These are phyloP conservation scores for Microtus pennsylvanicus DNA, from an alignment of 2,113 vertebrate species.

Conservation along the genomic window DNA sequence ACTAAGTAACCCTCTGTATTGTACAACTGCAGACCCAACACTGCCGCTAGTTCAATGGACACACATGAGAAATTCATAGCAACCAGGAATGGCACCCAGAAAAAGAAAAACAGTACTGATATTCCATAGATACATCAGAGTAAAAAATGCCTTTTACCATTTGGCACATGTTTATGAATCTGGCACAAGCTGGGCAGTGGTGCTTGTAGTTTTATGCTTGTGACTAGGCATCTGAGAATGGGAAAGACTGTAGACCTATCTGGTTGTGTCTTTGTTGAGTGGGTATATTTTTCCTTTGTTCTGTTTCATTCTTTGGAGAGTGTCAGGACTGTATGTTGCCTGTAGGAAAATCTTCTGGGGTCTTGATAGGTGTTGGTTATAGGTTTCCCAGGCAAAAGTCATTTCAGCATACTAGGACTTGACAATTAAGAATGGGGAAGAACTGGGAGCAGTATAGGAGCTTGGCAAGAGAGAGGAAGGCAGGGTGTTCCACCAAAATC, in stretches of 20 bases:
- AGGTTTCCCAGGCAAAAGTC: neutral
- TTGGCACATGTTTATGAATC: neutral
- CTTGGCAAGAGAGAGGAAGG: neutral
- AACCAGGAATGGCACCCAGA: neutral
- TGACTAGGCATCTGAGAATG: neutral
- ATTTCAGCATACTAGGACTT: neutral
- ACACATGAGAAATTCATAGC: conserved; percentile 53
- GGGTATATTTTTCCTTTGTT: neutral
- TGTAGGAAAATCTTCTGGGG: neutral
- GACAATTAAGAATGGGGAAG: neutral
- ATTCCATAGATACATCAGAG: neutral
- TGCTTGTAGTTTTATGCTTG: neutral
- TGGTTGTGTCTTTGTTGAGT: neutral
- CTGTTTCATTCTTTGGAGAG: neutral
- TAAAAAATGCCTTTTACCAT: conserved; percentile 45
- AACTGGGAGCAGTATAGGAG: neutral
- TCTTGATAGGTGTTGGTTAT: neutral
- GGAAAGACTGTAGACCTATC: neutral
- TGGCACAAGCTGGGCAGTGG: neutral
- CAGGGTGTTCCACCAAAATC: neutral
- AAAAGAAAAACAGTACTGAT: conserved; percentile 46
- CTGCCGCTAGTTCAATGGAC: conserved; percentile 11
- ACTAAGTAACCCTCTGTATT: neutral
- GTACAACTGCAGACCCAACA: neutral
- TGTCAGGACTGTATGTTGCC: neutral